Base-by-base conservation (phyloP, 1,140 invertebrate species). In the Pachypsylla venusta region DNA sequence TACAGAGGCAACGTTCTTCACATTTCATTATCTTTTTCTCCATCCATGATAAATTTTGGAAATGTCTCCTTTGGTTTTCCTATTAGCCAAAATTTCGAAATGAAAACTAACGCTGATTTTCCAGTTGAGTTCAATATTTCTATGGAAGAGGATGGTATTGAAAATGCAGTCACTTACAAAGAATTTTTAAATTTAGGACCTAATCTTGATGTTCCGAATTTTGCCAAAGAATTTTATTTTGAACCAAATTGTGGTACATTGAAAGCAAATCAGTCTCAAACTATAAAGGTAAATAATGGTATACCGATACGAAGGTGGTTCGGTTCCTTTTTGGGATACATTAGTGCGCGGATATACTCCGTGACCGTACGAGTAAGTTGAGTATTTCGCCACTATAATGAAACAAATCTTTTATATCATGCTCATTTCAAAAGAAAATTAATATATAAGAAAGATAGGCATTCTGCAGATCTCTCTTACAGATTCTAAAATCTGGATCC, bases 11-110 rank as follows among this genome's bases (percentile, higher is more conserved):
- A 4, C 4, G 42, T 48, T 22, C 42, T n/a, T 22, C 16, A 22
- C 22, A 22, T 48, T 48, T 48, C 42, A 10, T 22, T 48, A 5
- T 7, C 16, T 3, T 48, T 48, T 4, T 10, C n/a, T 19, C 5
- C 5, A 5, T 22, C 42, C 22, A 3, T 48, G 16, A 48, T 48
- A 19, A 22, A 48, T 22, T 48, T 48, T 22, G 42, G 42, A 4
- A 48, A 48, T 48, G 42, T 48, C 4, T 48, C 42, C 7, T 48
- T 48, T 48, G 42, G 42, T 48, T 48, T 48, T n/a, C 42, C 42
- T 3, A n/a, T 19, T 7, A 19, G 4, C 16, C 42, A 22, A 4
- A 5, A 7, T 10, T 4, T 48, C 7, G 42, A 48, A 22, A 7
- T 48, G n/a, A 7, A 19, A 7, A 3, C 42, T 3, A 19, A 48